phyloP scores from a whole-genome alignment of 2,888 invertebrate genomes.

The Melieria crassipennis region DNA sequence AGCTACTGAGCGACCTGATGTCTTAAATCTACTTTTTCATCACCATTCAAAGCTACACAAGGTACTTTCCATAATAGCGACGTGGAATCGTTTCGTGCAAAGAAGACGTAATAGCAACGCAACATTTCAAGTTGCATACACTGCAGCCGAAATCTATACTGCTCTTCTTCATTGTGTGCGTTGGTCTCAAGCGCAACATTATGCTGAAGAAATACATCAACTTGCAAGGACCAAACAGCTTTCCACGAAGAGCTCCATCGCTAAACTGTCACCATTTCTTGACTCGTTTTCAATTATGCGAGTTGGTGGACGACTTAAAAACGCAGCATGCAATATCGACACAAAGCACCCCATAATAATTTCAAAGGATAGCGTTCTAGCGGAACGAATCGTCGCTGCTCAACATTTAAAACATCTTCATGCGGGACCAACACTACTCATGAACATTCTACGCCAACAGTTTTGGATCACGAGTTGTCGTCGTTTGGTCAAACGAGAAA shows the following conservation, averaged over 20 bases:
- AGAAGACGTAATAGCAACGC: constrained; percentile 4
- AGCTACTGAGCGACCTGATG: constrained; percentile 6
- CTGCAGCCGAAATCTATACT: constrained; percentile 12
- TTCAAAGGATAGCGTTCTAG: constrained; percentile 14
- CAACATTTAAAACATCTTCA: constrained; percentile 14
- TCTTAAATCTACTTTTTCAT: constrained; percentile 6
- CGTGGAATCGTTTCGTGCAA: constrained; percentile 17
- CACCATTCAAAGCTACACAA: constrained; percentile 9
- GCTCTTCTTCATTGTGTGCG: constrained; percentile 10
- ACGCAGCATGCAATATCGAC: background rate
- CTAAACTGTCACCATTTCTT: constrained; percentile 14
- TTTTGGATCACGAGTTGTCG: constrained; percentile 21
- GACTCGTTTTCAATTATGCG: constrained; percentile 8
- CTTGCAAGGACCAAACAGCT: background rate
- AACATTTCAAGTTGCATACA: background rate
- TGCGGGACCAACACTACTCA: constrained; percentile 11
- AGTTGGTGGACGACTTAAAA: constrained; percentile 12
- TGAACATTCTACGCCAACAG: constrained; percentile 17
- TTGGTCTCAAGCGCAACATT: constrained; percentile 9
- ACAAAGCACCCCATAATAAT: constrained; percentile 10
- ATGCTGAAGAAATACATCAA: constrained; percentile 12
- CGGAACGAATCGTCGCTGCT: constrained; percentile 11
- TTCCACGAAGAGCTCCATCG: constrained; percentile 1
- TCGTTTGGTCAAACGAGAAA: background rate
- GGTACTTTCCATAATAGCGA: constrained; percentile 13